Conservation (phyloP, 2,888 invertebrate species). For the Zaprionus bogoriensis region DNA sequence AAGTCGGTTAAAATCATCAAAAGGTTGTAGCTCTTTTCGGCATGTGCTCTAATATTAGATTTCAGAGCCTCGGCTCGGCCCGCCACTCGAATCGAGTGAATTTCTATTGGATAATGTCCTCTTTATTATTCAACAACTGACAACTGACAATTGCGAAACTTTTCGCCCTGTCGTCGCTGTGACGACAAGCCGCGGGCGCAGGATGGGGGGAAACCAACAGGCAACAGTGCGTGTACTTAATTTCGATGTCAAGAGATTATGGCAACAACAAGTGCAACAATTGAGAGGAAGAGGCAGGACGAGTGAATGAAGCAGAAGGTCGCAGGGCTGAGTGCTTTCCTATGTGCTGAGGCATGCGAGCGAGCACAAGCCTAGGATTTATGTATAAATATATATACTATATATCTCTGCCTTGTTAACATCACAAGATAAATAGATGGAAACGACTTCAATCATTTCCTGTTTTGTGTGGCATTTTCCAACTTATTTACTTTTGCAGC, state of each 20-base stretch:
- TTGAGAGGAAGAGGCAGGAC: background rate
- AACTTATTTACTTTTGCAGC: background rate
- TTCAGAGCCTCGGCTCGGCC: background rate
- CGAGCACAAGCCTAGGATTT: too few relatives aligned
- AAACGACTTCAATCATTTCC: background rate
- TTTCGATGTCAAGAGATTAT: background rate
- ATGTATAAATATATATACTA: too few relatives aligned
- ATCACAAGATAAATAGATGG: background rate
- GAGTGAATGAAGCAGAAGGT: background rate
- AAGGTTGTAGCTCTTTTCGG: background rate
- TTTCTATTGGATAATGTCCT: background rate
- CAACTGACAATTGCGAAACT: background rate
- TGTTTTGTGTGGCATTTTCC: too few relatives aligned
- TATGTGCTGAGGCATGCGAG: background rate
- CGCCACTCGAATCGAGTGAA: background rate
- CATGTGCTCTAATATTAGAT: background rate
- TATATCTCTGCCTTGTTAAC: background rate
- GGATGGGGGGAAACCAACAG: too few relatives aligned
- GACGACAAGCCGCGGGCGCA: background rate
- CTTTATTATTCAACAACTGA: background rate
- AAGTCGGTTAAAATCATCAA: background rate
- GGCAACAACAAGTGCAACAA: background rate
- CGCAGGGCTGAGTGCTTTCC: background rate
- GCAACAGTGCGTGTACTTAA: background rate
- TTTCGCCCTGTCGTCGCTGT: background rate